Percentiles rank a stretch among this genome's conserved stretches.
Conservation (phyloP, 2,797 vertebrate genomes). For the Brachymystax lenok region DNA sequence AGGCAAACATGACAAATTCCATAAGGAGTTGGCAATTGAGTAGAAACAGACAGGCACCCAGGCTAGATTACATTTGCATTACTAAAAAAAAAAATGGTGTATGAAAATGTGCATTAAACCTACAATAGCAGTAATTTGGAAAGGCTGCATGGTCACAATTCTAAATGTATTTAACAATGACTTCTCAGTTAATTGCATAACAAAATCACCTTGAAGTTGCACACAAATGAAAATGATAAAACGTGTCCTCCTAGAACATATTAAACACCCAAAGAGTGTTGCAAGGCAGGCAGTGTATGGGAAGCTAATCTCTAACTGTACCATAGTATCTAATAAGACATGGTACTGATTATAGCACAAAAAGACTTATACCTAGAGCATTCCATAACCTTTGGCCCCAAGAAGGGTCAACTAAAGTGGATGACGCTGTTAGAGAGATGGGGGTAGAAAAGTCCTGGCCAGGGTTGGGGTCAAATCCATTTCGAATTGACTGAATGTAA, state of each 20-base stretch:
- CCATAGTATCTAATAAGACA: conserved; percentile 20
- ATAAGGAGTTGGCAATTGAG: not conserved
- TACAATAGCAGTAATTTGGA: not conserved
- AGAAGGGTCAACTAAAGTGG: conserved; percentile 30
- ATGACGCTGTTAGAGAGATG: conserved; percentile 43
- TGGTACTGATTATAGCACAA: conserved; percentile 6
- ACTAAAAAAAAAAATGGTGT: not conserved
- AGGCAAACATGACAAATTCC: not conserved
- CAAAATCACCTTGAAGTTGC: conserved; percentile 1
- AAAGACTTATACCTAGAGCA: conserved; percentile 18
- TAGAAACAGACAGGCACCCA: not conserved
- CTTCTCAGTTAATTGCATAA: not conserved
- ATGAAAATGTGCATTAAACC: not conserved
- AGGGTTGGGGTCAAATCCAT: not conserved
- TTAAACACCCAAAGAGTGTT: conserved; percentile 26
- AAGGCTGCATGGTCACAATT: conserved; percentile 18
- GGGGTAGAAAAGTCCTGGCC: not conserved
- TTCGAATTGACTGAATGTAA: not conserved
- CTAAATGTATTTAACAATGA: conserved; percentile 3
- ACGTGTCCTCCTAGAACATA: conserved; percentile 26
- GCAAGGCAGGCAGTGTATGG: conserved; percentile 33
- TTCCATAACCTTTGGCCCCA: conserved; percentile 14
- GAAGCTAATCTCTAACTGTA: not conserved
- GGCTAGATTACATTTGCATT: not conserved
- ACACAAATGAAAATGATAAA: not conserved